phyloP scores from a whole-genome alignment of 2,888 invertebrate genomes.

The Cryptocheilus praepositus region DNA sequence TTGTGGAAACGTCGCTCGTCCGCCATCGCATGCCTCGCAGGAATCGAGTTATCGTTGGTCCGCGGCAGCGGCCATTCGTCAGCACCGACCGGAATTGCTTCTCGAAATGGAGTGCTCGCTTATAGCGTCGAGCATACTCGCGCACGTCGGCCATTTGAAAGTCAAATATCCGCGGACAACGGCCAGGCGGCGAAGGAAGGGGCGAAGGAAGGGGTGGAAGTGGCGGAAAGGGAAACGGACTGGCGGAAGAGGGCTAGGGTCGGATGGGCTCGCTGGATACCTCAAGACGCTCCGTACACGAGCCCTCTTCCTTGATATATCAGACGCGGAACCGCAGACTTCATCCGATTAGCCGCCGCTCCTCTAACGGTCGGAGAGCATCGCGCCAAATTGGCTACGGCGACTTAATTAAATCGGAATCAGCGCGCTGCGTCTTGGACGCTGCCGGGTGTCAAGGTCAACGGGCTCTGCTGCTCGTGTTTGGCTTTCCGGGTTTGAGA shows the following conservation, averaged over 20 bases:
- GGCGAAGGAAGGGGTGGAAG: constrained; percentile 17
- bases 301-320: constrained; percentile 5
- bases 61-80: constrained; percentile 55
- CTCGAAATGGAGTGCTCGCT: constrained; percentile 60
- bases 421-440: constrained; percentile 14
- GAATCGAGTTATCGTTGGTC: constrained; percentile 54
- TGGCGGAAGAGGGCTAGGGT: not conserved
- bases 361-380: constrained; percentile 49
- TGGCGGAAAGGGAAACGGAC: not conserved
- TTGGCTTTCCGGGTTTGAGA: too few species aligned
- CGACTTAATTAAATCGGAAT: constrained; percentile 54
- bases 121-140: constrained; percentile 51
- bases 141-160: constrained; percentile 56
- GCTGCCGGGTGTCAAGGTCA: not conserved
- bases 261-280: not conserved
- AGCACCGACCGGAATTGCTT: constrained; percentile 54
- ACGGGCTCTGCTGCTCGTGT: too few species aligned
- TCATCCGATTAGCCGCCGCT: constrained; percentile 62
- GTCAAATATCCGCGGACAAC: constrained; percentile 55
- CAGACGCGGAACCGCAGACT: constrained; percentile 50
- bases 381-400: constrained; percentile 55
- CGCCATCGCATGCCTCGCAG: constrained; percentile 7
- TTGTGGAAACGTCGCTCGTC: not conserved
- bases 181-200: constrained; percentile 10
- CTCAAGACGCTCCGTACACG: not conserved